Evolutionary conservation across 1,140 invertebrate species (phyloP).

Genomic region (Pogonus chalceus): DNA sequence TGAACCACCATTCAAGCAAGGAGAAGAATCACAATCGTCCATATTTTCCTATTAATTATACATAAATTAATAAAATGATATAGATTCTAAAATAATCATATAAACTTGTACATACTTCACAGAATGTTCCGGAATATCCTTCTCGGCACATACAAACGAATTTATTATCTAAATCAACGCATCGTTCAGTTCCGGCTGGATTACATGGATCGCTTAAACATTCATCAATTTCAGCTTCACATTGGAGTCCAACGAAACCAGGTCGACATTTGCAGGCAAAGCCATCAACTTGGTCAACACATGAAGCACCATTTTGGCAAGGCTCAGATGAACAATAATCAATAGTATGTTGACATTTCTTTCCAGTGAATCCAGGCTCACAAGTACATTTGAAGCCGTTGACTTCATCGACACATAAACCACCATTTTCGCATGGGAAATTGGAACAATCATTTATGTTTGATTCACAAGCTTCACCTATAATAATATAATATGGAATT

Average conservation of each 20-base stretch:
- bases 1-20: slow-evolving; percentile 81
- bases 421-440: slow-evolving; percentile 85
- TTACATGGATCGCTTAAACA: slow-evolving; percentile 86
- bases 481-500: too few relatives aligned
- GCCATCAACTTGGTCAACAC: slow-evolving; percentile 74
- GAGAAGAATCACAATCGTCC: slow-evolving; percentile 79
- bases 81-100: slow-evolving; percentile 13
- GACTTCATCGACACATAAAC: slow-evolving; percentile 80
- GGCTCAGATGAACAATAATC: slow-evolving; percentile 82
- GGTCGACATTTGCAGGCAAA: slow-evolving; percentile 87
- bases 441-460: slow-evolving; percentile 89
- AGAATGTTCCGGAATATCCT: slow-evolving; percentile 77
- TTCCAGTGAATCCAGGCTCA: slow-evolving; percentile 83
- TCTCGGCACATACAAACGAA: slow-evolving; percentile 83
- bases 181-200: slow-evolving; percentile 75
- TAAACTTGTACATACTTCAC: slow-evolving; percentile 50
- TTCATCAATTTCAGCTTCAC: slow-evolving; percentile 86
- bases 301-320: slow-evolving; percentile 81
- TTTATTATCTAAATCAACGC: slow-evolving; percentile 80
- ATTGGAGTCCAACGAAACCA: slow-evolving; percentile 84
- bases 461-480: slow-evolving; percentile 65
- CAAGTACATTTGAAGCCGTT: slow-evolving; percentile 81
- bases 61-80: neutral
- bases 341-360: slow-evolving; percentile 76
- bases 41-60: slow-evolving; percentile 55